Base-by-base conservation (phyloP, 2,888 invertebrate genomes). In the Drosophila nr. perissopoda region DNA sequence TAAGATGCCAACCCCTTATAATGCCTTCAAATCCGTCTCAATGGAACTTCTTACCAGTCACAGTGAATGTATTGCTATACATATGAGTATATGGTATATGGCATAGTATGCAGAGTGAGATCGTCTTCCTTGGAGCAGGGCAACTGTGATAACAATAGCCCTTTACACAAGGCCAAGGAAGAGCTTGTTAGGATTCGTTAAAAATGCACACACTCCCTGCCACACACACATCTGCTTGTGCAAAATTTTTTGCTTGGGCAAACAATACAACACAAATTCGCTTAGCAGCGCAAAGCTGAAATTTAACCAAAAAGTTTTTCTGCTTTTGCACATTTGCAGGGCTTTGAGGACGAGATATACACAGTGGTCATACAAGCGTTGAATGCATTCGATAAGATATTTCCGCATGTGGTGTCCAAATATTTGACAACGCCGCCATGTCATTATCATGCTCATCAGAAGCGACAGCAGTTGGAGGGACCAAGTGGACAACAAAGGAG, bases 331-430 rank as follows among this genome's bases (percentile, higher is more conserved):
- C 69, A 68, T 73, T 82, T 90, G 62, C 80, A 93, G 93, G 93
- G 93, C 73, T 89, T 93, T 65, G 92, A 91, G 82, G 93, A 93
- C 83, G 93, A 93, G 71, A 93, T 93, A 79, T 93, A 93, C 83
- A 93, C 93, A 72, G 93, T 93, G 87, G 92, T 93, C 83, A 93
- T 93, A 90, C 93, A 93, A 86, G 92, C 93, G 71, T 88, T 93
- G 82, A 91, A 91, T 85, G 91, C 93, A 76, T 92, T 93, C 89
- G 93, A 93, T 90, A 92, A 91, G 90, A 90, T 92, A 89, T 92
- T 93, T 90, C 90, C 92, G 83, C 90, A 91, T 90, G 90, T 92
- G 84, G 87, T 93, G 89, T 90, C 90, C 84, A 92, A 92, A 89
- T 92, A 93, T 91, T 92, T 92, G 91, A 90, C 90, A 85, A 82